Evolutionary conservation across 92 coral and sea anemone genomes (phyloP), one percentile per base, ranked within the genome.

Genomic region (Epizoanthus illoricatus): DNA sequence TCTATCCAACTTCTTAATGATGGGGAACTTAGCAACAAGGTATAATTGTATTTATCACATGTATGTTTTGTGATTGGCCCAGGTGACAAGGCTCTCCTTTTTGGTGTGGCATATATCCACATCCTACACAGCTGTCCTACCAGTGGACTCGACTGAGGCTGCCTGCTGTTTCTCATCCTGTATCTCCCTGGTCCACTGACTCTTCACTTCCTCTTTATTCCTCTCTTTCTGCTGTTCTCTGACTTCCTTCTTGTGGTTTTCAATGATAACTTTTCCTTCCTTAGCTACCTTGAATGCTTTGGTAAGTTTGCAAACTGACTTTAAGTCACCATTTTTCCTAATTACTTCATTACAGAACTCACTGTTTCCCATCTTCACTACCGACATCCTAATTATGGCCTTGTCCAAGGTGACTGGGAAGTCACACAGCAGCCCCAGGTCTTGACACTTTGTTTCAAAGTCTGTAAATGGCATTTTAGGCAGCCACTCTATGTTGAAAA

Each of bases 21-120:
- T 63, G 92, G 91, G 1, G 98, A 91, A 16, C 72, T 95, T 20
- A 87, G 94, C 56, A 86, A 92, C 74, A 95, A 95, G 97, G 98
- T 93, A 81, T n/a, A n/a, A n/a, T n/a, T n/a, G n/a, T n/a, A n/a
- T n/a, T n/a, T n/a, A n/a, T n/a, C n/a, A n/a, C n/a, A n/a, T n/a
- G n/a, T n/a, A 28, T 28, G 36, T 28, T 28, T 55, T 4, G 58
- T 59, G 20, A 12, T 70, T 45, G 39, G 75, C 56, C 75, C 78
- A 12, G 60, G 20, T 20, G 85, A 79, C 39, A 20, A 58, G 7
- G 8, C 49, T 43, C 54, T 39, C n/a, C 19, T 41, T 59, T 42
- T 52, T 39, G 58, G 81, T 75, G 87, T 41, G 82, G 61, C 45
- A 40, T 83, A 62, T 47, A 65, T 65, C 61, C 84, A 43, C 74